A percentile compares a stretch with the other conserved stretches of the same genome.
Evolutionary conservation across 2,888 invertebrate species (phyloP).

Genomic region (Dendrolimus houi): DNA sequence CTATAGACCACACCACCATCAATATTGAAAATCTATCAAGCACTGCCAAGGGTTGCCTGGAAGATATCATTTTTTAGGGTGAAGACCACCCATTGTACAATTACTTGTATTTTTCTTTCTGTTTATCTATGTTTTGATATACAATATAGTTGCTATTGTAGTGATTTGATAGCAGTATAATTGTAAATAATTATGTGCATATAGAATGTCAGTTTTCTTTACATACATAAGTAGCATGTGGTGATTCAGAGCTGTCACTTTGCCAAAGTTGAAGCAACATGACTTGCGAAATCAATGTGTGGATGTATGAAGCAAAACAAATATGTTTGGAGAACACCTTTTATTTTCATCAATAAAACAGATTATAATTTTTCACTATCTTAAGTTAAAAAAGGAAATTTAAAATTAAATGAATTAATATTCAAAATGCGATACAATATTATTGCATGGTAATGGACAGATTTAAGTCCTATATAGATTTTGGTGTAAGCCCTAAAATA

Average conservation of each 20-base stretch:
- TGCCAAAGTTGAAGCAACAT: constrained; percentile 24
- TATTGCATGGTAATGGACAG: constrained; percentile 5
- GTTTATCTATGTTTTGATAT: no score
- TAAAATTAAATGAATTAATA: constrained; percentile 54
- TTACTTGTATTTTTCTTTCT: no score
- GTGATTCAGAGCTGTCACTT: not conserved
- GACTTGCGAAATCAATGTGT: constrained; percentile 48
- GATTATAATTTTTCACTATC: constrained; percentile 71
- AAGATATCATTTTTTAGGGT: no score
- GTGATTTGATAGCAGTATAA: no score
- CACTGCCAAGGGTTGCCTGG: no score
- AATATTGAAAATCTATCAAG: no score
- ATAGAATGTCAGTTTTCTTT: not conserved
- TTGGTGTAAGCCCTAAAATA: constrained; percentile 3
- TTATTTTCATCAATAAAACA: constrained; percentile 72
- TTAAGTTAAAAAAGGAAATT: constrained; percentile 58
- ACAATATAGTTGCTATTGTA: no score
- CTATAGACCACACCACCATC: no score
- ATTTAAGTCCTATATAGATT: constrained; percentile 1
- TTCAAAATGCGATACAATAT: constrained; percentile 39
- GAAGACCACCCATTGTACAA: no score
- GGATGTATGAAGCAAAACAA: constrained; percentile 47
- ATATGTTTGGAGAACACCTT: constrained; percentile 58
- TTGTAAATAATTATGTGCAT: not conserved
- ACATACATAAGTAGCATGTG: not conserved